phyloP scores from a whole-genome alignment of 92 coral and sea anemone genomes.

The Palythoa grandiflora region DNA sequence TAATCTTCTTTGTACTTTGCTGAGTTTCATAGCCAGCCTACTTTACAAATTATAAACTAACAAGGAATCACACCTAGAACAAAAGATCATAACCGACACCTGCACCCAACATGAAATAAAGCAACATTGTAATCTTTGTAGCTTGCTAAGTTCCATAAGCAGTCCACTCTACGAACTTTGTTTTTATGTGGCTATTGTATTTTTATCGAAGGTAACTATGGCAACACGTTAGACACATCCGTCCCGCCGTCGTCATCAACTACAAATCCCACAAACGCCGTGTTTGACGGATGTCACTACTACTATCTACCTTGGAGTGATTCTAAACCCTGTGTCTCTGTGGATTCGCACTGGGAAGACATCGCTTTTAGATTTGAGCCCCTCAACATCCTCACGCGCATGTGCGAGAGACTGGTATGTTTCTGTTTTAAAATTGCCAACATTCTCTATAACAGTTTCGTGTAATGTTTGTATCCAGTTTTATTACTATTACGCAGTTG shows the following conservation, averaged over 20 bases:
- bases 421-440: too few relatives aligned
- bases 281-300: constrained; percentile 90
- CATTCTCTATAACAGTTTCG: too few relatives aligned
- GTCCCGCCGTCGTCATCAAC: constrained; percentile 94
- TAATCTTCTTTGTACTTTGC: too few relatives aligned
- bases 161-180: background rate
- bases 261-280: constrained; percentile 89
- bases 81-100: too few relatives aligned
- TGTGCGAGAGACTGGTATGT: constrained; percentile 80
- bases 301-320: constrained; percentile 93
- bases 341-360: constrained; percentile 98
- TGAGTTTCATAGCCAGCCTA: too few relatives aligned
- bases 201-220: constrained; percentile 87
- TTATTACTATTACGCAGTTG: too few relatives aligned
- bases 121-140: too few relatives aligned
- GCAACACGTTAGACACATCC: constrained; percentile 89
- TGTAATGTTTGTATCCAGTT: too few relatives aligned
- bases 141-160: too few relatives aligned
- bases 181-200: background rate
- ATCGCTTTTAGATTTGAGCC: constrained; percentile 89
- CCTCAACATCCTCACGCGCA: constrained; percentile 78
- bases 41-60: too few relatives aligned
- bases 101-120: too few relatives aligned
- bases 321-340: constrained; percentile 92
- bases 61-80: too few relatives aligned